Evolutionary conservation across 1,140 invertebrate genomes (phyloP).

Genomic region (Drosophila sucinea): DNA sequence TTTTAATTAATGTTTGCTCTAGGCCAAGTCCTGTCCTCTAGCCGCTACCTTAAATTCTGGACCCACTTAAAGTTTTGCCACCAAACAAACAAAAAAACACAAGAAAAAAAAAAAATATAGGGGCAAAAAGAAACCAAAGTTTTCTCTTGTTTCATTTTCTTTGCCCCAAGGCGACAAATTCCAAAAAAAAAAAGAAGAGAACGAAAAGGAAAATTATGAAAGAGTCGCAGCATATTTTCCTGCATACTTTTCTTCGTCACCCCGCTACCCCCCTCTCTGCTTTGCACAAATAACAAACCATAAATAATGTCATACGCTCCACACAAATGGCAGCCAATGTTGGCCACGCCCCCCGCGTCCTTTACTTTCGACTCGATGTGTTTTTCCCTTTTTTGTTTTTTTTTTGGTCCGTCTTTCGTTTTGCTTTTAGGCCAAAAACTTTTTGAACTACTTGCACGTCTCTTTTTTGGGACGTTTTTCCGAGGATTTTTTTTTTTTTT

Average conservation of each 20-base stretch:
- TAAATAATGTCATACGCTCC: slow-evolving; percentile 80
- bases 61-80: slow-evolving; percentile 51
- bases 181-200: slow-evolving; percentile 20
- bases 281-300: slow-evolving; percentile 77
- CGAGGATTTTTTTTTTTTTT: slow-evolving; percentile 34
- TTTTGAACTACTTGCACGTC: slow-evolving; percentile 80
- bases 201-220: slow-evolving; percentile 66
- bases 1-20: slow-evolving; percentile 60
- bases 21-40: slow-evolving; percentile 12
- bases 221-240: slow-evolving; percentile 80
- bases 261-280: not conserved
- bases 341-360: slow-evolving; percentile 57
- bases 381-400: slow-evolving; percentile 34
- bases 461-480: slow-evolving; percentile 59
- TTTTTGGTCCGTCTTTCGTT: slow-evolving; percentile 46
- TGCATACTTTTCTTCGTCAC: slow-evolving; percentile 58
- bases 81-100: not conserved
- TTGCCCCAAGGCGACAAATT: slow-evolving; percentile 18
- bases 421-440: slow-evolving; percentile 79
- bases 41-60: slow-evolving; percentile 52
- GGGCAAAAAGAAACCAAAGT: not conserved
- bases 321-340: slow-evolving; percentile 77
- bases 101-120: not conserved
- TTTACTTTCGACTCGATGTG: slow-evolving; percentile 15
- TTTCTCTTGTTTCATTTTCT: slow-evolving; percentile 42